Percentiles rank a stretch among this genome's conserved stretches.
Evolutionary conservation across 2,888 invertebrate genomes (phyloP).

Genomic region (Napeogenes inachia): DNA sequence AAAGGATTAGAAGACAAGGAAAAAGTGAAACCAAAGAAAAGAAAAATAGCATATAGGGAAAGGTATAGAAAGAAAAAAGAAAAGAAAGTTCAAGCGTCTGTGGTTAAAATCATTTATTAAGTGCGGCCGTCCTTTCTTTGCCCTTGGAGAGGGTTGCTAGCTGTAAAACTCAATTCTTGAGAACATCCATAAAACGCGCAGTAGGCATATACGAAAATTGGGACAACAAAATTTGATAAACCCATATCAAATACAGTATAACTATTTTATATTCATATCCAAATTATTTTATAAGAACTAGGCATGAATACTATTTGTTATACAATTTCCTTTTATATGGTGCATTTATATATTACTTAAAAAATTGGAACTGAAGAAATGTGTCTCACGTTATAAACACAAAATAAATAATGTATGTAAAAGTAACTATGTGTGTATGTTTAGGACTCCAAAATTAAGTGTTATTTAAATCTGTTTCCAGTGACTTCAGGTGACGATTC

Average conservation of each 20-base stretch:
- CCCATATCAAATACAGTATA: background rate
- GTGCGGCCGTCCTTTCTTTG: background rate
- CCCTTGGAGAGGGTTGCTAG: slow-evolving; percentile 3
- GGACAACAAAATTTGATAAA: background rate
- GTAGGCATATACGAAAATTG: slow-evolving; percentile 5
- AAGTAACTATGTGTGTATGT: too few species aligned
- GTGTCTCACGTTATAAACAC: too few species aligned
- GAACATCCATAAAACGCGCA: slow-evolving; percentile 1
- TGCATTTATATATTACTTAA: background rate
- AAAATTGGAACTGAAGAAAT: background rate
- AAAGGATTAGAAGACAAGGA: too few species aligned
- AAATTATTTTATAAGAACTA: background rate
- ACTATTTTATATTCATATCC: background rate
- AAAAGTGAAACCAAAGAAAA: too few species aligned
- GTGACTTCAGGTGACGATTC: too few species aligned
- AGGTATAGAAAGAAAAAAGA: background rate
- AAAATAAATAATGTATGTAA: too few species aligned
- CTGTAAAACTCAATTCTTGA: slow-evolving; percentile 8
- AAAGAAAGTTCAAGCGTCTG: background rate
- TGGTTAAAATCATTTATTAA: slow-evolving; percentile 6
- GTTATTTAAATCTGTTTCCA: too few species aligned
- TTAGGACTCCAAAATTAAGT: too few species aligned
- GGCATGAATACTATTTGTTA: background rate
- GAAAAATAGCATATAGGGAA: background rate
- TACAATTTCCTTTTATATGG: background rate